These are phyloP conservation scores for Trachymyrmex cornetzi DNA, from an alignment of 1,140 invertebrate species.

Conservation along the genomic window DNA sequence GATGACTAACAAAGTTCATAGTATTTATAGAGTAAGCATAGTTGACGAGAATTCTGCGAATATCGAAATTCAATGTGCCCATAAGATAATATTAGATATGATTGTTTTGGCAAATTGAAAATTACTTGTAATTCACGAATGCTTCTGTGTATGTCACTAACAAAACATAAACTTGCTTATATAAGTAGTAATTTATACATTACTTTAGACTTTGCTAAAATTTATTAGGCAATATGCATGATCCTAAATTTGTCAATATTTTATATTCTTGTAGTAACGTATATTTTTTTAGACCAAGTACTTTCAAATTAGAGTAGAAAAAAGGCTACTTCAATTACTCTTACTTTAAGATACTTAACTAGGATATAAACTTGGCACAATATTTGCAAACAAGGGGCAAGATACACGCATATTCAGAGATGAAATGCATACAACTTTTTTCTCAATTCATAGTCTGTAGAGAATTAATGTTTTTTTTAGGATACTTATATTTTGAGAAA, in stretches of 20 bases:
- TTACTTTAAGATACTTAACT: background rate
- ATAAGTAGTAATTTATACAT: background rate
- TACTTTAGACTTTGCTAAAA: constrained; percentile 5
- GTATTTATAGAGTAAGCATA: constrained; percentile 17
- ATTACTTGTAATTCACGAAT: background rate
- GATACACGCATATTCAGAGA: background rate
- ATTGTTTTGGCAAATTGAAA: constrained; percentile 31
- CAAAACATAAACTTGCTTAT: background rate
- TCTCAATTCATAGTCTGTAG: constrained; percentile 4
- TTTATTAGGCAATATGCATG: background rate
- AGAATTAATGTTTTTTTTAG: background rate
- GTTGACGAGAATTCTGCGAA: background rate
- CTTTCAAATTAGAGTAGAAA: background rate
- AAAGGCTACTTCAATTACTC: background rate
- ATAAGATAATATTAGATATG: background rate
- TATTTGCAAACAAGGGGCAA: background rate
- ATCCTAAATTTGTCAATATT: background rate
- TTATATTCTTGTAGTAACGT: background rate
- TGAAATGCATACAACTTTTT: background rate
- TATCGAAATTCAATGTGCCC: background rate
- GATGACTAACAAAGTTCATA: constrained; percentile 53
- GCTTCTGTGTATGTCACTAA: background rate
- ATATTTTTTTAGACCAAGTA: background rate
- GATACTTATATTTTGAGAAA: constrained; percentile 28
- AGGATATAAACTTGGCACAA: constrained; percentile 51